Conservation (phyloP, 1,140 invertebrate species). For the Stegodyphus dumicola region DNA sequence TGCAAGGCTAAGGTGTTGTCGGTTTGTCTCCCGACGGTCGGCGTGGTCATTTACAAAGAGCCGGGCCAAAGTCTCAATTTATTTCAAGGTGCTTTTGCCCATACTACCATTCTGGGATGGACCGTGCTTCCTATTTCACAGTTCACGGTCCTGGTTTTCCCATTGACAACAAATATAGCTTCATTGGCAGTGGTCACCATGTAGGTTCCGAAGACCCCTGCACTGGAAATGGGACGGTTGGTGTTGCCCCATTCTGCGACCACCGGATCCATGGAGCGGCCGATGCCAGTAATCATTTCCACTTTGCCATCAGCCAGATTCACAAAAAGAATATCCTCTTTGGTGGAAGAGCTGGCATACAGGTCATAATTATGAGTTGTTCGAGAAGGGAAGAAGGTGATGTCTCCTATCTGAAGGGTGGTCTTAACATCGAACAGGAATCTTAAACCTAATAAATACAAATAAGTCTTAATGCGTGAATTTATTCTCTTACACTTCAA, state of each 20-base stretch:
- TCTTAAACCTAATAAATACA: constrained; percentile 71
- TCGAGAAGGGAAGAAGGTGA: constrained; percentile 82
- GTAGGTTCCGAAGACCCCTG: constrained; percentile 80
- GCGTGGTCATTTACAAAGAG: not conserved
- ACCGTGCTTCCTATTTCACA: constrained; percentile 80
- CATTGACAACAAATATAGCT: constrained; percentile 80
- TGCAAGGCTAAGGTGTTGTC: constrained; percentile 51
- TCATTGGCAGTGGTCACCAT: constrained; percentile 80
- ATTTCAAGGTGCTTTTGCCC: constrained; percentile 70
- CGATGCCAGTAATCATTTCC: constrained; percentile 82
- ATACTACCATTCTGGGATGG: constrained; percentile 76
- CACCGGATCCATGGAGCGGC: constrained; percentile 72
- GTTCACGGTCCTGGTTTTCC: constrained; percentile 79
- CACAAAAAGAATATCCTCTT: constrained; percentile 81
- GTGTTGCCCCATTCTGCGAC: constrained; percentile 77
- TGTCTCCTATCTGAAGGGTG: constrained; percentile 80
- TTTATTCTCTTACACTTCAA: no score
- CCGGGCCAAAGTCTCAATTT: not conserved
- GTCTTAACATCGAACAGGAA: constrained; percentile 84
- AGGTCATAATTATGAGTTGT: constrained; percentile 82
- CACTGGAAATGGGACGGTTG: constrained; percentile 77
- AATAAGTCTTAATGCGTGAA: no score
- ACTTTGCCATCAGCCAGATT: constrained; percentile 83
- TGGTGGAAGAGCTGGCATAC: constrained; percentile 79
- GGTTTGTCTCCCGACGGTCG: not conserved